phyloP scores from a whole-genome alignment of 2,888 invertebrate genomes.

The Lasioglossum vierecki region DNA sequence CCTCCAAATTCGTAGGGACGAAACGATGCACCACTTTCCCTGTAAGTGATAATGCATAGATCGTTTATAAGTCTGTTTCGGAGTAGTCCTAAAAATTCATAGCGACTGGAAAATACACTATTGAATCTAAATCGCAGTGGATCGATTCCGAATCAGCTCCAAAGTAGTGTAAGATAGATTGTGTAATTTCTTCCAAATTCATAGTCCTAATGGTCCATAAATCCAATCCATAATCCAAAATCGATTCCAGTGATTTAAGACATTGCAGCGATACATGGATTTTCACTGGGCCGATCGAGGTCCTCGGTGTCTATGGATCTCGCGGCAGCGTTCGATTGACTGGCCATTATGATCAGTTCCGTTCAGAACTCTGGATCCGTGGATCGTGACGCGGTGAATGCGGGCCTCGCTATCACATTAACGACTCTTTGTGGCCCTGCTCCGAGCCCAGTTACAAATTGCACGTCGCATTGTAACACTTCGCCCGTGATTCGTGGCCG shows the following conservation, averaged over 20 bases:
- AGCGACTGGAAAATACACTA: background rate
- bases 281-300: slow-evolving; percentile 24
- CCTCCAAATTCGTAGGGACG: background rate
- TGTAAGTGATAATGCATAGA: background rate
- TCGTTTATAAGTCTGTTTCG: background rate
- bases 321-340: background rate
- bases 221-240: background rate
- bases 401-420: background rate
- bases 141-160: background rate
- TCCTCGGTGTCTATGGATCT: slow-evolving; percentile 22
- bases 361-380: slow-evolving; percentile 14
- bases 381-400: slow-evolving; percentile 46
- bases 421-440: background rate
- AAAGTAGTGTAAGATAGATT: background rate
- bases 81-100: background rate
- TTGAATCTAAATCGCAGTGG: background rate
- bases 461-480: background rate
- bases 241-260: background rate
- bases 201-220: background rate
- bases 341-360: slow-evolving; percentile 36
- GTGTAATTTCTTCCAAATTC: background rate
- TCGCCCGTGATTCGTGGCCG: background rate
- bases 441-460: slow-evolving; percentile 14
- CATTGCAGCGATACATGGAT: background rate
- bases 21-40: background rate